These are phyloP conservation scores for Calephelis virginiensis DNA, from an alignment of 1,140 invertebrate genomes.

Conservation along the genomic window DNA sequence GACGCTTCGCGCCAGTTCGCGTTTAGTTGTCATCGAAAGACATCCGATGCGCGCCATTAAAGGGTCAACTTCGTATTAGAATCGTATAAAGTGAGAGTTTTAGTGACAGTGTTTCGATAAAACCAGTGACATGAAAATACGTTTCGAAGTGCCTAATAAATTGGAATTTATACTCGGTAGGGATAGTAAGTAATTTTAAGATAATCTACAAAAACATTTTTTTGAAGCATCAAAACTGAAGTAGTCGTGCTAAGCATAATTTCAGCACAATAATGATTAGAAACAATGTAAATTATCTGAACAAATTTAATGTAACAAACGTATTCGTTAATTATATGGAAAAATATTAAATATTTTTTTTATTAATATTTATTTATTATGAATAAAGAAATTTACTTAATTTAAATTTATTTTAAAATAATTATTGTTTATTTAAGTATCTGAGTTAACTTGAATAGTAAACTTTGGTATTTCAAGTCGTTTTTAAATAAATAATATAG, in stretches of 20 bases:
- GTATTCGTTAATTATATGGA: too few relatives aligned
- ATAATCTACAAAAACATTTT: too few relatives aligned
- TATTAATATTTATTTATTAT: too few relatives aligned
- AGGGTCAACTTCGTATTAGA: constrained; percentile 29
- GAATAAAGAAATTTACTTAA: too few relatives aligned
- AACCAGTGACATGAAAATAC: constrained; percentile 69
- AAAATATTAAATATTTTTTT: too few relatives aligned
- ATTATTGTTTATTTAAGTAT: neutral
- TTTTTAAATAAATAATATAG: too few relatives aligned
- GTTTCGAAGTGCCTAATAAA: constrained; percentile 72
- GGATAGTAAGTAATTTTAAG: constrained; percentile 41
- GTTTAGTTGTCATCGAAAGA: constrained; percentile 60
- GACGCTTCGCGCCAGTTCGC: constrained; percentile 53
- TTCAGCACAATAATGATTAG: too few relatives aligned
- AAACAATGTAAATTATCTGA: too few relatives aligned
- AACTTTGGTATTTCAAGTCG: too few relatives aligned
- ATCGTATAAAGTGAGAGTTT: constrained; percentile 40
- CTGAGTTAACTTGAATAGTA: neutral
- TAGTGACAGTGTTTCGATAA: constrained; percentile 20
- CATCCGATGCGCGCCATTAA: constrained; percentile 57
- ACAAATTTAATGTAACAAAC: too few relatives aligned
- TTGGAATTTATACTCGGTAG: constrained; percentile 70
- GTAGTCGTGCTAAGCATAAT: too few relatives aligned
- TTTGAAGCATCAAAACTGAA: too few relatives aligned
- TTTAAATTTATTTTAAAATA: constrained; percentile 1